phyloP scores from a whole-genome alignment of 2,113 vertebrate genomes.

The Calypte anna region DNA sequence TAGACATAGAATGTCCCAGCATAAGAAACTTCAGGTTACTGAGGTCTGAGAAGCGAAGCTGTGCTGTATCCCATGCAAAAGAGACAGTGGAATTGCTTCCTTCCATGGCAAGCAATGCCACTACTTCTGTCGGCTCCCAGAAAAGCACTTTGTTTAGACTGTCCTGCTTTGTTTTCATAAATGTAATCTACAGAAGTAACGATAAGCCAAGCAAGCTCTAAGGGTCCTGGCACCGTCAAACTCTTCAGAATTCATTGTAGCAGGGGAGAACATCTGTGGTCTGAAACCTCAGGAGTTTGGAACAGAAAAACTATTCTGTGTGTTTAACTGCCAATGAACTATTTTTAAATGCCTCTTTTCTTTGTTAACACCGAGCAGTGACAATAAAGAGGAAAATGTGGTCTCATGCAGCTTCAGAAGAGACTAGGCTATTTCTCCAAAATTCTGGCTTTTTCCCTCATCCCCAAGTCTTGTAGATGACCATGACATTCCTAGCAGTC shows the following conservation, averaged over 20 bases:
- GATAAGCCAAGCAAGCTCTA: conserved; percentile 8
- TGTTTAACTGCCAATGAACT: background rate
- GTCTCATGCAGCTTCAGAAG: background rate
- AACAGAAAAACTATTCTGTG: background rate
- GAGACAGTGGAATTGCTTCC: background rate
- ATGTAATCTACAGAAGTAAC: conserved; percentile 16
- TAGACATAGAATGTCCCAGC: background rate
- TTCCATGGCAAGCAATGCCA: background rate
- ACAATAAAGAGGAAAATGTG: background rate
- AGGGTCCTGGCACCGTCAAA: background rate
- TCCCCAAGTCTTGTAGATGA: background rate
- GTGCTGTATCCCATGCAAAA: rapidly evolving
- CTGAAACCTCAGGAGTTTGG: background rate
- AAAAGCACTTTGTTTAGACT: background rate
- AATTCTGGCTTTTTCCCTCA: background rate
- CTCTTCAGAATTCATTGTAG: conserved; percentile 36
- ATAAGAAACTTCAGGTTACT: background rate
- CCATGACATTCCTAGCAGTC: background rate
- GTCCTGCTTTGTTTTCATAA: conserved; percentile 13
- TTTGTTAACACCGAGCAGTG: background rate
- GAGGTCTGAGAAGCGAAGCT: background rate
- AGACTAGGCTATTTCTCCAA: background rate
- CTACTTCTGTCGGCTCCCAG: background rate
- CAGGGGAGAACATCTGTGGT: conserved; percentile 44
- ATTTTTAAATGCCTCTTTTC: background rate